Evolutionary conservation across 2,113 vertebrate species (phyloP).

Genomic region (Chionodraco myersi): DNA sequence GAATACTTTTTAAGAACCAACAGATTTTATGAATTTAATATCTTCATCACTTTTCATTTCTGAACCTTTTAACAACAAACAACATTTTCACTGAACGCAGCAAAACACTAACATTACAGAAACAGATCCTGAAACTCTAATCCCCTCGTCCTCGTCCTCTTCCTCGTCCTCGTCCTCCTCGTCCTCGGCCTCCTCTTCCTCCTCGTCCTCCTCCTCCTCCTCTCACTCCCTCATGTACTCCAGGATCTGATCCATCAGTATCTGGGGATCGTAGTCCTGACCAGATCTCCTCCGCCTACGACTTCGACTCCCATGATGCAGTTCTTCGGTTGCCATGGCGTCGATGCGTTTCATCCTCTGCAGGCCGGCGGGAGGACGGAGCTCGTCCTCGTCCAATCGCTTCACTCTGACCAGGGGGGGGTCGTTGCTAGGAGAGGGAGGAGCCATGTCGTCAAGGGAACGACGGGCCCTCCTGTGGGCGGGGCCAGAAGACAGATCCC

Average conservation of each 20-base stretch:
- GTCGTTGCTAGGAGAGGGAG: slow-evolving; percentile 54
- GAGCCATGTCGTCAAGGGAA: slow-evolving; percentile 73
- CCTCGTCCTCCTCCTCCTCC: not conserved
- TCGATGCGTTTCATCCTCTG: slow-evolving; percentile 84
- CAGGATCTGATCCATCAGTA: slow-evolving; percentile 78
- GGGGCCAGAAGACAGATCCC: slow-evolving; percentile 66
- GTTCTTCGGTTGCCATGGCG: slow-evolving; percentile 57
- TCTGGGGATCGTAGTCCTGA: slow-evolving; percentile 77
- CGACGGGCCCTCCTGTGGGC: slow-evolving; percentile 75
- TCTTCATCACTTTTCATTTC: not conserved
- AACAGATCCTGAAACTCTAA: slow-evolving; percentile 3
- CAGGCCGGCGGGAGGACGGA: slow-evolving; percentile 54
- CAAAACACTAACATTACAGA: not conserved
- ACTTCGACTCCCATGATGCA: slow-evolving; percentile 61
- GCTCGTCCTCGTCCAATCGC: slow-evolving; percentile 76
- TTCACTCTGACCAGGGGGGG: slow-evolving; percentile 83
- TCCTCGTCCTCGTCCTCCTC: no score
- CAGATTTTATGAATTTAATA: not conserved
- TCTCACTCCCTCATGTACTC: slow-evolving; percentile 78
- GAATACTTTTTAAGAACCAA: no score
- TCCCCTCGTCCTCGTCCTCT: not conserved
- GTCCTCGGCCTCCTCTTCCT: no score
- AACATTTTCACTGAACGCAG: slow-evolving; percentile 57
- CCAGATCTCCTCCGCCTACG: slow-evolving; percentile 62
- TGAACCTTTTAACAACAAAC: slow-evolving; percentile 10